Conservation (phyloP, 2,797 vertebrate genomes). For the Phrynocephalus guinanensis region DNA sequence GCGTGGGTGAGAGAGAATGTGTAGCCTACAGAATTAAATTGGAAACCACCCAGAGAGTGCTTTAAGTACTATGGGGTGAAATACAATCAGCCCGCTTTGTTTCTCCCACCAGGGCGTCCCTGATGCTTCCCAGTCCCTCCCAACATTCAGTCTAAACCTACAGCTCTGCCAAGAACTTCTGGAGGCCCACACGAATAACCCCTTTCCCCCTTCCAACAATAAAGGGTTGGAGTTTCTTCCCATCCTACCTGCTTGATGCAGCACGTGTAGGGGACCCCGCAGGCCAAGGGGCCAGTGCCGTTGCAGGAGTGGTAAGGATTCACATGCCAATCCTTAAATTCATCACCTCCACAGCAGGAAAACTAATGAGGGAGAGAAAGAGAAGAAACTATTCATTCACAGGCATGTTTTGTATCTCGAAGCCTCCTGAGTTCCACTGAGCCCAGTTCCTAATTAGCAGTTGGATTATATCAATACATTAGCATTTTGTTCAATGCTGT, state of each 20-base stretch:
- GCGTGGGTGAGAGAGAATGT: no score
- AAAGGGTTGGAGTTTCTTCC: rapidly evolving
- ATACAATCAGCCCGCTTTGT: no score
- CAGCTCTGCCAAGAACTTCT: no score
- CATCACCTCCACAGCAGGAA: conserved; percentile 91
- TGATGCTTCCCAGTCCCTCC: no score
- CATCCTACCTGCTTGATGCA: conserved; percentile 75
- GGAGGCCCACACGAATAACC: not conserved
- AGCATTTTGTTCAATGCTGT: no score
- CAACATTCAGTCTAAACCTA: not conserved
- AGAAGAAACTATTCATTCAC: not conserved
- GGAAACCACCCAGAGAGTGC: no score
- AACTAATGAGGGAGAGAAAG: conserved; percentile 76
- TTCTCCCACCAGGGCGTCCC: no score
- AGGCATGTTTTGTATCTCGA: not conserved
- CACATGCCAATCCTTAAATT: conserved; percentile 89
- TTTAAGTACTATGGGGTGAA: no score
- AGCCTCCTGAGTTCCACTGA: no score
- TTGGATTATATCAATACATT: no score
- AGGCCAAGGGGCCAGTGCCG: conserved; percentile 85
- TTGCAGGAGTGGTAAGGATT: conserved; percentile 93
- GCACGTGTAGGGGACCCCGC: conserved; percentile 91
- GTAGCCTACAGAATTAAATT: no score
- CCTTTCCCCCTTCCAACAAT: not conserved
- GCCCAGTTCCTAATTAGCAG: no score